Percentiles rank a stretch among this genome's conserved stretches.
These are phyloP conservation scores for Bufo bufo DNA, from an alignment of 2,113 vertebrate species.

Conservation along the genomic window DNA sequence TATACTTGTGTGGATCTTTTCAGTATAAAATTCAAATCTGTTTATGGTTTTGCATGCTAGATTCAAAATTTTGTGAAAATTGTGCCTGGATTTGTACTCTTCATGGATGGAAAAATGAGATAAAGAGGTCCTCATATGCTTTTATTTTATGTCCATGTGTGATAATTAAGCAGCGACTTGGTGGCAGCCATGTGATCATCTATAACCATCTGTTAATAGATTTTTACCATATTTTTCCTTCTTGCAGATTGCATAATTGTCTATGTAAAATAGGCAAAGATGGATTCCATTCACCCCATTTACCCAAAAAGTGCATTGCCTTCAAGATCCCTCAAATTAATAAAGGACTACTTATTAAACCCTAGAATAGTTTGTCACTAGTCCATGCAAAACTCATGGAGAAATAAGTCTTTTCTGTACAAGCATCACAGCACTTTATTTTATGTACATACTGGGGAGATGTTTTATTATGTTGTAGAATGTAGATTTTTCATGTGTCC, in stretches of 20 bases:
- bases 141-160: not conserved
- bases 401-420: no score
- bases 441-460: no score
- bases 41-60: not conserved
- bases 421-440: no score
- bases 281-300: not conserved
- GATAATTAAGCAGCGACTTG: not conserved
- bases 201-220: not conserved
- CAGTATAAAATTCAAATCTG: slow-evolving; percentile 18
- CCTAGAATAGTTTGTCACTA: no score
- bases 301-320: not conserved
- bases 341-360: no score
- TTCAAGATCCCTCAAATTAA: not conserved
- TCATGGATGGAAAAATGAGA: not conserved
- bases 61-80: slow-evolving; percentile 3
- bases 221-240: not conserved
- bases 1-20: slow-evolving; percentile 25
- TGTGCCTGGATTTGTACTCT: not conserved
- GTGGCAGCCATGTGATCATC: not conserved
- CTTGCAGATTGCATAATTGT: not conserved
- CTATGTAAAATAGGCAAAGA: not conserved
- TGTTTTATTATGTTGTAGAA: no score
- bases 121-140: not conserved
- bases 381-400: no score
- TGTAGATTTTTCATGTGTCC: no score